phyloP scores from a whole-genome alignment of 2,888 invertebrate genomes.

The Synanthedon andrenaeformis region DNA sequence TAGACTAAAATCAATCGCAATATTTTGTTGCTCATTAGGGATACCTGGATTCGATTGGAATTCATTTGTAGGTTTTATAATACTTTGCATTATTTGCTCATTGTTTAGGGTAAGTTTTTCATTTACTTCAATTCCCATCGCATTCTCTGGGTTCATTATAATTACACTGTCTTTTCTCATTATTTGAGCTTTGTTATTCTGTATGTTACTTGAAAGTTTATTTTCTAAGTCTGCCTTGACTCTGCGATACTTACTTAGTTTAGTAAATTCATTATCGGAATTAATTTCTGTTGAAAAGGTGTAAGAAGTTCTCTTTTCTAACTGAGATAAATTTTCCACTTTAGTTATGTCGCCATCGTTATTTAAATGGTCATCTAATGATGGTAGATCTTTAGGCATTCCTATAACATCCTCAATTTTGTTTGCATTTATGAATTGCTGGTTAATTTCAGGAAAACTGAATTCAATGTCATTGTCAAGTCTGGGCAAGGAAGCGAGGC shows the following conservation, averaged over 20 bases:
- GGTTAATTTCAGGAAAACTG: conserved; percentile 62
- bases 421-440: conserved; percentile 62
- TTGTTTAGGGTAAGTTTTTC: background rate
- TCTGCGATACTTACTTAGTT: conserved; percentile 56
- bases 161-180: conserved; percentile 58
- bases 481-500: conserved; percentile 54
- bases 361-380: conserved; percentile 21
- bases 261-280: conserved; percentile 35
- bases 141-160: conserved; percentile 54
- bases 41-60: conserved; percentile 4
- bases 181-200: conserved; percentile 14
- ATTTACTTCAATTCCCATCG: background rate
- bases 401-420: conserved; percentile 31
- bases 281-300: conserved; percentile 17
- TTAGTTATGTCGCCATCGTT: conserved; percentile 10
- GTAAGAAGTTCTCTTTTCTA: conserved; percentile 9
- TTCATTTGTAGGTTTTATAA: conserved; percentile 8
- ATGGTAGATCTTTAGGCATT: conserved; percentile 23
- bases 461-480: conserved; percentile 62
- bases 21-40: conserved; percentile 9
- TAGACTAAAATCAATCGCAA: conserved; percentile 47
- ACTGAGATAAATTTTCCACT: conserved; percentile 3
- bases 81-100: conserved; percentile 19
- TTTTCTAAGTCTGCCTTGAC: conserved; percentile 22
- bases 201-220: conserved; percentile 13